phyloP scores from a whole-genome alignment of 2,797 vertebrate species.

The Kryptopterus vitreolus region DNA sequence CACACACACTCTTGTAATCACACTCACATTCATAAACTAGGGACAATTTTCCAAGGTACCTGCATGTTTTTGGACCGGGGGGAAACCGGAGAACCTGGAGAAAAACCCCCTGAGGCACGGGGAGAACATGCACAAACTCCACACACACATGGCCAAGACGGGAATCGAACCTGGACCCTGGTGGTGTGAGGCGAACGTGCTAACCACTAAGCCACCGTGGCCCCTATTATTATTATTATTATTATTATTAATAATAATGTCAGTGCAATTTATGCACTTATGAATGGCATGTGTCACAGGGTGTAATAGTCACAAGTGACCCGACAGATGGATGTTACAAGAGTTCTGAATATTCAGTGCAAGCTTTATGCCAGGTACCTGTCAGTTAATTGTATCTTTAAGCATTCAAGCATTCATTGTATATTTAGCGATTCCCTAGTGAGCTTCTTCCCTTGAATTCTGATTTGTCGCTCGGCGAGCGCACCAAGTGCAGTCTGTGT shows the following conservation, averaged over 20 bases:
- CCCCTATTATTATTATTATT: neutral
- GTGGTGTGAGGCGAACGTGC: no score
- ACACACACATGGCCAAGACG: no score
- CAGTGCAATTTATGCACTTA: neutral
- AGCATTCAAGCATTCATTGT: neutral
- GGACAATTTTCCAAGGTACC: no score
- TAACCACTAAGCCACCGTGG: no score
- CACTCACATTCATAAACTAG: no score
- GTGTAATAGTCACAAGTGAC: neutral
- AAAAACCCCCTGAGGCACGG: no score
- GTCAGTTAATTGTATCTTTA: conserved; percentile 15
- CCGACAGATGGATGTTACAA: neutral
- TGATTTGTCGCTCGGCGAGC: neutral
- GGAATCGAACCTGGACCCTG: no score
- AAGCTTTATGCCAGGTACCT: neutral
- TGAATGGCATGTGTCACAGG: neutral
- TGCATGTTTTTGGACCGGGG: no score
- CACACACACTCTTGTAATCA: no score
- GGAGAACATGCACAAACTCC: no score
- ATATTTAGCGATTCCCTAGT: neutral
- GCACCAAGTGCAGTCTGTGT: neutral
- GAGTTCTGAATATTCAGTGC: neutral
- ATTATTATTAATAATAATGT: conserved; percentile 4
- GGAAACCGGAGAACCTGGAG: no score
- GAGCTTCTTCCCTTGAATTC: neutral